These are phyloP conservation scores for Thalassarche chlororhynchos DNA, from an alignment of 2,113 vertebrate genomes.

Conservation along the genomic window DNA sequence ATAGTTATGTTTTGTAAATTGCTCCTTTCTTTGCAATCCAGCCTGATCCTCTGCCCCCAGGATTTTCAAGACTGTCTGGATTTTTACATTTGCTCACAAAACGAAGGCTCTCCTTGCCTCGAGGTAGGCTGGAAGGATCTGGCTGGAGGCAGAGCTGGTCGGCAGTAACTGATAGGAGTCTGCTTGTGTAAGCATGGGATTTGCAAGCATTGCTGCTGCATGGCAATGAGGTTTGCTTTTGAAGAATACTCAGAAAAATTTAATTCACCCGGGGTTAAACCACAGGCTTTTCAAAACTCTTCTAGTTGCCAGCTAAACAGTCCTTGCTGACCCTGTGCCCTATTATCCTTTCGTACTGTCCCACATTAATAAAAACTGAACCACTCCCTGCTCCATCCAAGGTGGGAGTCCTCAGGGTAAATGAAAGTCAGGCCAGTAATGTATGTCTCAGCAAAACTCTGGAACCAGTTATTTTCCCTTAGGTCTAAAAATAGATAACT, in stretches of 20 bases:
- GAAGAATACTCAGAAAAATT: neutral
- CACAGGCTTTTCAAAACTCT: neutral
- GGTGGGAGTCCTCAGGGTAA: neutral
- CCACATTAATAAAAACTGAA: neutral
- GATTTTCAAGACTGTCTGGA: neutral
- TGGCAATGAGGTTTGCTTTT: neutral
- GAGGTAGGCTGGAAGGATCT: neutral
- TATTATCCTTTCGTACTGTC: neutral
- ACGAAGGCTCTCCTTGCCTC: neutral
- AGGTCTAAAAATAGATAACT: neutral
- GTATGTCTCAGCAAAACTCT: neutral
- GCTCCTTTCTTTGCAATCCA: neutral
- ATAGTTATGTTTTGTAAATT: neutral
- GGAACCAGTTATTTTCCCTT: neutral
- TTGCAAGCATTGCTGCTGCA: neutral
- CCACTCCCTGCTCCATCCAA: neutral
- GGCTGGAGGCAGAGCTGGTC: neutral
- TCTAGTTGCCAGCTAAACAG: neutral
- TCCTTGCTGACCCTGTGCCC: neutral
- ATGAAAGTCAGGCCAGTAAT: neutral
- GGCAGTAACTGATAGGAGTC: rapidly evolving
- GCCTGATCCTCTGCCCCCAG: neutral
- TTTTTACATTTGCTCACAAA: neutral
- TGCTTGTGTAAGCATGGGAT: neutral
- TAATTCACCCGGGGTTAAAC: neutral